Base-by-base conservation (phyloP, 2,888 invertebrate species). In the Philereme vetulata region DNA sequence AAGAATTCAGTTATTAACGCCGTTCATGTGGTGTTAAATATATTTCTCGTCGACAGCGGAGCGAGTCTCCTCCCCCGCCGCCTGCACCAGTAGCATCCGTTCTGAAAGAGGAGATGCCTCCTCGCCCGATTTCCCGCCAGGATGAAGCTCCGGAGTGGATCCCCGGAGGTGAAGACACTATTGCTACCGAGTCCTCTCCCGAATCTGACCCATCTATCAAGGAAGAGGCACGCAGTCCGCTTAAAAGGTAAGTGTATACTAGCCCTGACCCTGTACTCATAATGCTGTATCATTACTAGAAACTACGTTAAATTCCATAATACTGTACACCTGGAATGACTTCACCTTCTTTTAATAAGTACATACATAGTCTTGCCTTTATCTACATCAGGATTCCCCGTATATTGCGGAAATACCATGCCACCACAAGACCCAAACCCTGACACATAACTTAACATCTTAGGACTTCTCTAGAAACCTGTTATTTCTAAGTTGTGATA, bases 211-310 rank as follows among this genome's bases (percentile, higher is more conserved):
- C 75, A 33, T 66, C 70, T 34, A 65, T 73, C 43, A 85, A 82
- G 53, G 88, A 89, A 10, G 90, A 90, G 48, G 77, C 86, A 0
- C 72, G 88, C 45, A 90, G 89, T 72, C 90, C 91, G 0, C 78
- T 91, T 4, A 91, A 90, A 73, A 79, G 91, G 89, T 91, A 9
- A 46, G 51, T 48, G 4, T 21, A 9, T 4, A 36, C 36, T 21
- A 42, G 10, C 3, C 5, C 8, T 36, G 5, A 7, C 5, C 3
- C 36, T 36, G 36, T 5, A 36, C 8, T 7, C 36, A 36, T 21
- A 21, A 21, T 21, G 21, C 21, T 2, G 21, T 21, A 21, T 21
- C 21, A 21, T 21, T 21, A 21, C 2, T 21, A 21, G 21, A 21
- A 21, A 21, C 21, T 21, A 21, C 21, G 21, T 21, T 21, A 21